Conservation (phyloP, 1,140 invertebrate species). For the Druon quercuslanigerum region DNA sequence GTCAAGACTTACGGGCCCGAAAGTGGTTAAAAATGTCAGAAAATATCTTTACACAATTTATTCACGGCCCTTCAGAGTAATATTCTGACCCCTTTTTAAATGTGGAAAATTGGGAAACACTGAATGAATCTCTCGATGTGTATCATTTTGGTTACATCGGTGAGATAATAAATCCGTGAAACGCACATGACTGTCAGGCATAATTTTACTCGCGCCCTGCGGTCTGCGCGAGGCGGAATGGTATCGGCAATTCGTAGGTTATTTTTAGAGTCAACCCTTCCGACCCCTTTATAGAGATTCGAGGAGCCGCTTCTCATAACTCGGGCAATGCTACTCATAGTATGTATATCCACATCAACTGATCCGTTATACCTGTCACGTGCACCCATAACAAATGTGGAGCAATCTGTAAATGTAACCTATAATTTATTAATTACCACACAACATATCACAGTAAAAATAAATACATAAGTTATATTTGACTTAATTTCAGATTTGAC, state of each 20-base stretch:
- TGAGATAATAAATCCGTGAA: constrained; percentile 42
- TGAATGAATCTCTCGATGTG: background rate
- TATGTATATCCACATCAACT: background rate
- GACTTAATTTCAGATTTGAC: too few species aligned
- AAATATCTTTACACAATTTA: too few species aligned
- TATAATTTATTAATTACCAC: too few species aligned
- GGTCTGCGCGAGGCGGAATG: constrained; percentile 18
- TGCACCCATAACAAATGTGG: too few species aligned
- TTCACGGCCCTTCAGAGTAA: too few species aligned
- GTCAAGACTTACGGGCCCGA: too few species aligned
- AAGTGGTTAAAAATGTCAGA: too few species aligned
- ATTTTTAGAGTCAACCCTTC: constrained; percentile 35
- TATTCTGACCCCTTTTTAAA: too few species aligned
- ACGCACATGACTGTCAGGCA: constrained; percentile 41
- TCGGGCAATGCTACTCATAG: background rate
- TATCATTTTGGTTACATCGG: background rate
- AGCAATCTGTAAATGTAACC: too few species aligned
- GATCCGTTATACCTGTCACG: background rate
- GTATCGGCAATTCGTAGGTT: constrained; percentile 27
- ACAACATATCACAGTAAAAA: too few species aligned
- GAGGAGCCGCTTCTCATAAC: constrained; percentile 21
- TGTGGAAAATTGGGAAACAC: background rate
- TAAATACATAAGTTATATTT: too few species aligned
- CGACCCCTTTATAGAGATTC: constrained; percentile 30
- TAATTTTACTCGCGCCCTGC: constrained; percentile 38